phyloP scores from a whole-genome alignment of 2,888 invertebrate genomes.

The Trichacis sp. region DNA sequence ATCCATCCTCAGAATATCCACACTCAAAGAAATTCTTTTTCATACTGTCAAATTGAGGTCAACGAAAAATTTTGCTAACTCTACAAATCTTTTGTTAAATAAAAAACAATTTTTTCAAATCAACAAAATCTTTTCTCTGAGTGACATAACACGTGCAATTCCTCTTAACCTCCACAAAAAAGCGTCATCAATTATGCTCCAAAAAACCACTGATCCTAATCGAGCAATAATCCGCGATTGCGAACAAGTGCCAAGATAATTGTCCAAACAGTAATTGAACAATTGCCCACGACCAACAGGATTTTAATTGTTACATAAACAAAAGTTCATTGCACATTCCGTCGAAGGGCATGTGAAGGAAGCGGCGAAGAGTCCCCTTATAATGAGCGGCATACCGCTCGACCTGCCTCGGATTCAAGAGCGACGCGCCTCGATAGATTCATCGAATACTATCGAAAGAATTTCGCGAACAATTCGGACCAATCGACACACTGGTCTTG shows the following conservation, averaged over 20 bases:
- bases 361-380: constrained; percentile 52
- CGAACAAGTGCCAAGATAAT: background rate
- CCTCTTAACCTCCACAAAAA: no score
- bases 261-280: constrained; percentile 15
- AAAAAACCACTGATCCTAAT: background rate
- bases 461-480: constrained; percentile 65
- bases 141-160: no score
- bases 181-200: no score
- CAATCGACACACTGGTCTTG: constrained; percentile 65
- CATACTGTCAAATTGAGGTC: no score
- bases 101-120: no score
- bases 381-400: constrained; percentile 60
- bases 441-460: constrained; percentile 69
- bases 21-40: no score
- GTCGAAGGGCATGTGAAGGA: constrained; percentile 31
- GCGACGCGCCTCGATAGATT: constrained; percentile 69
- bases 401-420: constrained; percentile 54
- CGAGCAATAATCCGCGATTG: background rate
- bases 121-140: no score
- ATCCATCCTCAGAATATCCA: no score
- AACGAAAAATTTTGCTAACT: no score
- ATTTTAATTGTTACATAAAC: constrained; percentile 27
- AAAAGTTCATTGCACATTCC: constrained; percentile 29
- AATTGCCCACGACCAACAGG: constrained; percentile 5
- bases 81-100: no score